phyloP scores from a whole-genome alignment of 2,797 vertebrate species.

The Acanthiza pusilla region DNA sequence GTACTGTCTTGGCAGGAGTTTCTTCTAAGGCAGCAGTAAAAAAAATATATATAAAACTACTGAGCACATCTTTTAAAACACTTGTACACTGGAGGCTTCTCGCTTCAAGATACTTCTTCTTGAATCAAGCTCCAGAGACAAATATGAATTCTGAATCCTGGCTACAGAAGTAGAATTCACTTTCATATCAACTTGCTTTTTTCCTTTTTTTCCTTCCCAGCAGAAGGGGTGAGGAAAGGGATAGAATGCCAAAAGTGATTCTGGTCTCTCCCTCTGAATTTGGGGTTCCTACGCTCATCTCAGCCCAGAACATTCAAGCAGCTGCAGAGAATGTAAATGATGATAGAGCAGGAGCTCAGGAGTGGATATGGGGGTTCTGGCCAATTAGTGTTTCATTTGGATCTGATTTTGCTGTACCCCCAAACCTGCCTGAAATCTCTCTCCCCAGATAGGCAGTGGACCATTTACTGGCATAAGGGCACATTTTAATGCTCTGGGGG shows the following conservation, averaged over 20 bases:
- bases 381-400: neutral
- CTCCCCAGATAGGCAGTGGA: neutral
- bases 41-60: neutral
- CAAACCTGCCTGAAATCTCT: neutral
- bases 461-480: neutral
- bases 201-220: neutral
- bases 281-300: neutral
- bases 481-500: neutral
- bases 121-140: neutral
- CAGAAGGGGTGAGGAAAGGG: neutral
- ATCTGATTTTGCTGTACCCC: neutral
- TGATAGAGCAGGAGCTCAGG: neutral
- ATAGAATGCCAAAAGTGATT: neutral
- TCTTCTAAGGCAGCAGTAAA: constrained; percentile 39
- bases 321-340: neutral
- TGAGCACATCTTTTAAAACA: neutral
- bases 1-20: constrained; percentile 1
- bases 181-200: neutral
- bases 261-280: neutral
- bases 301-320: neutral
- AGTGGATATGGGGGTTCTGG: neutral
- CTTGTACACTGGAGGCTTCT: constrained; percentile 37
- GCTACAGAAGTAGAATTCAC: neutral
- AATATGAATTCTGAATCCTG: constrained; percentile 3
- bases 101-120: neutral